These are phyloP conservation scores for Lutraria lutraria DNA, from an alignment of 2,888 invertebrate species.

Conservation along the genomic window DNA sequence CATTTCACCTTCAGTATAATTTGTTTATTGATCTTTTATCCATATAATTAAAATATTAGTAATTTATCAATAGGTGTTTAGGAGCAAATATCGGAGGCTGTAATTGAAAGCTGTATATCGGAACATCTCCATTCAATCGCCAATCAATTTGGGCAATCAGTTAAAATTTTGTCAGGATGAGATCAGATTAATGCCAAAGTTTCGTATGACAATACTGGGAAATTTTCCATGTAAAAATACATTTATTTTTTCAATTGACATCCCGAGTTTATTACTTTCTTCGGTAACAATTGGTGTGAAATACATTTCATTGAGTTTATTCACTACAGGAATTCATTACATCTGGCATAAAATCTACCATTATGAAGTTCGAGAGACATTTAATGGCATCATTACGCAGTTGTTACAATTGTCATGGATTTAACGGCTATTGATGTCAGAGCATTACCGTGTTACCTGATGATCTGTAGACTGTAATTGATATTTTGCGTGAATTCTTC, in stretches of 20 bases:
- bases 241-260: neutral
- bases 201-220: neutral
- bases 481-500: neutral
- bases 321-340: neutral
- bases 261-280: neutral
- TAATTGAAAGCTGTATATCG: conserved; percentile 14
- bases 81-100: neutral
- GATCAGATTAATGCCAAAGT: neutral
- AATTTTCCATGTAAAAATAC: neutral
- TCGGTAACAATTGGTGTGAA: neutral
- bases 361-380: neutral
- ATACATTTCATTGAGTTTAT: neutral
- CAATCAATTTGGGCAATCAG: neutral
- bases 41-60: neutral
- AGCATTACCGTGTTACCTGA: neutral
- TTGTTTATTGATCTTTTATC: conserved; percentile 7
- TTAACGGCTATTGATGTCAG: neutral
- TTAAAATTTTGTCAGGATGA: neutral
- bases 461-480: neutral
- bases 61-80: neutral
- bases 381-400: neutral
- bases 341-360: neutral
- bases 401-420: conserved; percentile 12
- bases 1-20: neutral
- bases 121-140: neutral